Conservation (phyloP, 2,888 invertebrate species). For the Aspidiotus destructor region DNA sequence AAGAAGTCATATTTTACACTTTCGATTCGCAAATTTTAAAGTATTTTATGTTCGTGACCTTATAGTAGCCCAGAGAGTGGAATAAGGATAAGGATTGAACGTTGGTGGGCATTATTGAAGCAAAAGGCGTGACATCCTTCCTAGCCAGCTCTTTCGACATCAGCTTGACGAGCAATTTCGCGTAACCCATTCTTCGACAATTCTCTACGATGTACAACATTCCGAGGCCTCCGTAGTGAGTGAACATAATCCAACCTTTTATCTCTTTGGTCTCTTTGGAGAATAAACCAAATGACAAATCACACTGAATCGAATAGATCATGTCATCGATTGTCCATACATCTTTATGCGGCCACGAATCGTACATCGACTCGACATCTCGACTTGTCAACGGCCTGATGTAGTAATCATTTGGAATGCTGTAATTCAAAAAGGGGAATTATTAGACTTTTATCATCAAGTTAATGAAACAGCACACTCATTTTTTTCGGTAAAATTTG, state of each 20-base stretch:
- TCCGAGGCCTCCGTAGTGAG: background rate
- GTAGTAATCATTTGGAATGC: background rate
- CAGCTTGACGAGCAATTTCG: background rate
- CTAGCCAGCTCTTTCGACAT: background rate
- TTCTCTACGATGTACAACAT: background rate
- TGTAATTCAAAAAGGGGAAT: background rate
- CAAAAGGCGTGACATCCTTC: background rate
- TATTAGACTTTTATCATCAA: too few relatives aligned
- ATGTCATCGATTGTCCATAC: background rate
- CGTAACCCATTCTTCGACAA: background rate
- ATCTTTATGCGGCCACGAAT: background rate
- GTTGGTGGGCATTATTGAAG: background rate
- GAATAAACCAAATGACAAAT: background rate
- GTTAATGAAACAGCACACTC: too few relatives aligned
- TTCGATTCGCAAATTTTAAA: too few relatives aligned
- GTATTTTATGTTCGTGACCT: too few relatives aligned
- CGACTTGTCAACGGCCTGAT: background rate
- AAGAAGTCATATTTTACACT: too few relatives aligned
- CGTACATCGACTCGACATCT: background rate
- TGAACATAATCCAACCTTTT: background rate
- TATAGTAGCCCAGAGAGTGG: background rate
- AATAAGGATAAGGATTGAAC: background rate
- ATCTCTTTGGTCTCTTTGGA: background rate
- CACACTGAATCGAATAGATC: background rate
- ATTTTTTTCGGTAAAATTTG: too few relatives aligned